Base-by-base conservation (phyloP, 2,797 vertebrate genomes). In the Microhierax caerulescens region DNA sequence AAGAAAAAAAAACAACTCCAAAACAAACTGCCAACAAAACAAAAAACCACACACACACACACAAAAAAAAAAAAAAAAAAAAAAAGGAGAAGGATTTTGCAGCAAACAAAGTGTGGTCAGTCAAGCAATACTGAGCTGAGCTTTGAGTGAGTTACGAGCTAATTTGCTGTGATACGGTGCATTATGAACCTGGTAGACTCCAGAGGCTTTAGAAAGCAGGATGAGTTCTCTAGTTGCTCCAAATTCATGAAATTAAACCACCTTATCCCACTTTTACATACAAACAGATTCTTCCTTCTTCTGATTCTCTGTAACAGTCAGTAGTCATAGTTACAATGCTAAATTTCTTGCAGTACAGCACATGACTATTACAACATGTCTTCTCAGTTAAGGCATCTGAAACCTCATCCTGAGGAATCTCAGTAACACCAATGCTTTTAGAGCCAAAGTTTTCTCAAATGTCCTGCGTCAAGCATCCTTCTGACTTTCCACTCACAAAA, bases 131-230 rank as follows among this genome's bases (percentile, higher is more conserved):
- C 18, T 20, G 56, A 95, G 57, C 56, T 39, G 80, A 96, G 60
- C 22, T 84, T 81, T 69, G 78, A 94, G 84, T 93, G 86, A 97
- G 60, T 95, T 95, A 94, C 88, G 91, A 93, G 30, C 32, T 89
- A 69, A 94, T 97, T 97, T 88, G 24, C 63, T 67, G 30, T 81
- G 87, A 91, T 84, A 84, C 7, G 64, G 13, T 69, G 9, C 56
- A 51, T 48, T 92, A 96, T 78, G 72, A 96, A 86, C 83, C 83
- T 68, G 47, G 19, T 32, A 61, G 56, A 80, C 70, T 93, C 65
- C 53, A 92, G 69, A 93, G 59, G 36, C 25, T 93, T 90, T 60
- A 56, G 64, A 48, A 95, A 92, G 50, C 22, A 51, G 63, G 19
- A 22, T 23, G 21, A 95, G 39, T 84, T 95, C 87, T 96, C 36